phyloP scores from a whole-genome alignment of 2,113 vertebrate genomes.

The Rhinolophus ferrumequinum region DNA sequence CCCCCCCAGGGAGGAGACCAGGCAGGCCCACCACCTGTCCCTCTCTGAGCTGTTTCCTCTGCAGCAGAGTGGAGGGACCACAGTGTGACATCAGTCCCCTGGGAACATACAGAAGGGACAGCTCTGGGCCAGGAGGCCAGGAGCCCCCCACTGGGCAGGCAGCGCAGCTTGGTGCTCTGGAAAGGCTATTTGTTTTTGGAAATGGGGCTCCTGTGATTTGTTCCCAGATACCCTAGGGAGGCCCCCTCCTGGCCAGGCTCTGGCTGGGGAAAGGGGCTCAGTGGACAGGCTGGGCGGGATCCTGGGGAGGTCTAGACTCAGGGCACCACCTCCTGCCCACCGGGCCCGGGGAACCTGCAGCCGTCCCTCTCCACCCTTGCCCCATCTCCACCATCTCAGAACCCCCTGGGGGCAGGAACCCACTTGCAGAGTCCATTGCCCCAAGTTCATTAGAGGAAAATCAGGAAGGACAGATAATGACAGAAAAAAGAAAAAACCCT shows the following conservation, averaged over 20 bases:
- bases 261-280: rapidly evolving
- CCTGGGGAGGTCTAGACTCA: background rate
- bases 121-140: background rate
- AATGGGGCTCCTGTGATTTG: background rate
- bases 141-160: background rate
- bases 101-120: background rate
- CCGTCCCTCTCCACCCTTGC: background rate
- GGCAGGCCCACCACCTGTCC: background rate
- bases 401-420: rapidly evolving
- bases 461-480: background rate
- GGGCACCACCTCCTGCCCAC: rapidly evolving
- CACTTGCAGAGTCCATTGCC: background rate
- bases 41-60: background rate
- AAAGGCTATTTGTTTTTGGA: background rate
- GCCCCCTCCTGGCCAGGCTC: background rate
- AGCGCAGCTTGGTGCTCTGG: background rate
- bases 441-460: background rate
- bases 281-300: too few species aligned
- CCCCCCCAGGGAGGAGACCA: background rate
- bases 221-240: background rate
- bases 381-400: background rate
- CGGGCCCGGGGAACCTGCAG: background rate
- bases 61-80: background rate
- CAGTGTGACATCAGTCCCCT: rapidly evolving
- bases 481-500: background rate